Percentiles rank a stretch among this genome's conserved stretches.
Evolutionary conservation across 2,113 vertebrate species (phyloP).

Genomic region (Craseonycteris thonglongyai): DNA sequence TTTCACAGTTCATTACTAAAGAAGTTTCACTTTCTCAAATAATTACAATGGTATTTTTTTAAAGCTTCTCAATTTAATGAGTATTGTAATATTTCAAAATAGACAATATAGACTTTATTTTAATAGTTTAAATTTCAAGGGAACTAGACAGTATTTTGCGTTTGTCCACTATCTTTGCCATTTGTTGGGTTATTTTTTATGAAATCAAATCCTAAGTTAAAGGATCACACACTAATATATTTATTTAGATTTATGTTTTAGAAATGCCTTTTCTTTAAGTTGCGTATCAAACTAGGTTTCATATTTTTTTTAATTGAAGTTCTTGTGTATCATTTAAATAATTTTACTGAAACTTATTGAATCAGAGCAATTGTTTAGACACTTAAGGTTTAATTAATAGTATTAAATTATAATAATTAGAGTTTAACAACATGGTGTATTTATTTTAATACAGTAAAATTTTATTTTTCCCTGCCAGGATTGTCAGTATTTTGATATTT

Average conservation of each 20-base stretch:
- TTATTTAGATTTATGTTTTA: not conserved
- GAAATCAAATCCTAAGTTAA: not conserved
- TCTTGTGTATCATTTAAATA: slow-evolving; percentile 21
- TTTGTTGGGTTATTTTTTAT: not conserved
- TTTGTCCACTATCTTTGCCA: not conserved
- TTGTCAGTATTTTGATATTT: slow-evolving; percentile 69
- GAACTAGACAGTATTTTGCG: not conserved
- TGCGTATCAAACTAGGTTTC: not conserved
- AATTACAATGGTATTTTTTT: not conserved
- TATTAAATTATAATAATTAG: slow-evolving; percentile 56
- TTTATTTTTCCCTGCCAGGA: slow-evolving; percentile 66
- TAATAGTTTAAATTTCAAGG: not conserved
- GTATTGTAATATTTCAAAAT: not conserved
- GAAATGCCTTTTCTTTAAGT: not conserved
- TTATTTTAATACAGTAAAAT: slow-evolving; percentile 68
- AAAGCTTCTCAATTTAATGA: not conserved
- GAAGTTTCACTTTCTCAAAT: not conserved
- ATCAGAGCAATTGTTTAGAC: slow-evolving; percentile 56
- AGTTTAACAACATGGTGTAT: slow-evolving; percentile 66
- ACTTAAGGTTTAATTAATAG: slow-evolving; percentile 58
- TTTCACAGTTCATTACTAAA: not conserved
- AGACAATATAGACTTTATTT: not conserved
- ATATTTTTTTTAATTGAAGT: slow-evolving; percentile 48
- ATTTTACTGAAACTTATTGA: slow-evolving; percentile 54
- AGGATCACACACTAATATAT: not conserved